Evolutionary conservation across 2,113 vertebrate species (phyloP).

Genomic region (Dicaeum eximium): DNA sequence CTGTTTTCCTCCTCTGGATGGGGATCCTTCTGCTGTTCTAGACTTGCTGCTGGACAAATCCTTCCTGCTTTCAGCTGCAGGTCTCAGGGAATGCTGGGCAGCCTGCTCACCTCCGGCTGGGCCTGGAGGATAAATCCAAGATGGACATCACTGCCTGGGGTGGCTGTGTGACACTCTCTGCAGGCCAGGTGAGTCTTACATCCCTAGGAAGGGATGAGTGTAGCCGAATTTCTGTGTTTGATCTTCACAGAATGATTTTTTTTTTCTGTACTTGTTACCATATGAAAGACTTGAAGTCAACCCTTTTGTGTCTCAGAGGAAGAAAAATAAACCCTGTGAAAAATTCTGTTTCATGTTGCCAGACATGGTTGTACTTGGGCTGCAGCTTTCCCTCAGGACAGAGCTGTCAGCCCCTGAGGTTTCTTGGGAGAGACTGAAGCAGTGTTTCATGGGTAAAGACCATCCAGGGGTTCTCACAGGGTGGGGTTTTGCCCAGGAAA

Average conservation of each 20-base stretch:
- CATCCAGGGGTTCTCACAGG: not conserved
- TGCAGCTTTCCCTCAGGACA: not conserved
- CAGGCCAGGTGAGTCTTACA: constrained; percentile 68
- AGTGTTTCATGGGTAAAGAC: not conserved
- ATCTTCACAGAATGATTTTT: not conserved
- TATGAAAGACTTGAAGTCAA: not conserved
- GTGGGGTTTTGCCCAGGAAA: not conserved
- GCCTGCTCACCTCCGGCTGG: constrained; percentile 71
- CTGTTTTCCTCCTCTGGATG: not conserved
- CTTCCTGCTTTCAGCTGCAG: constrained; percentile 61
- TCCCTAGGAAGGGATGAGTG: not conserved
- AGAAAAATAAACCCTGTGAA: not conserved
- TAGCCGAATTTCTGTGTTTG: not conserved
- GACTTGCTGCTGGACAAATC: not conserved
- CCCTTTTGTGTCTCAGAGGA: not conserved
- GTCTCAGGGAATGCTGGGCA: constrained; percentile 68
- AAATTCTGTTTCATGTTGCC: not conserved
- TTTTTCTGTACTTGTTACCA: not conserved
- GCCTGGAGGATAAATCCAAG: constrained; percentile 69
- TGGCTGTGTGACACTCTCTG: constrained; percentile 72
- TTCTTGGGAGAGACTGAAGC: not conserved
- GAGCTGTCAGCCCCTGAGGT: not conserved
- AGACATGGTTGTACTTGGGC: not conserved
- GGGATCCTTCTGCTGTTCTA: not conserved
- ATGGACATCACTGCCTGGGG: constrained; percentile 56